Evolutionary conservation across 2,888 invertebrate species (phyloP).

Genomic region (Himalopsyche kuldschensis): DNA sequence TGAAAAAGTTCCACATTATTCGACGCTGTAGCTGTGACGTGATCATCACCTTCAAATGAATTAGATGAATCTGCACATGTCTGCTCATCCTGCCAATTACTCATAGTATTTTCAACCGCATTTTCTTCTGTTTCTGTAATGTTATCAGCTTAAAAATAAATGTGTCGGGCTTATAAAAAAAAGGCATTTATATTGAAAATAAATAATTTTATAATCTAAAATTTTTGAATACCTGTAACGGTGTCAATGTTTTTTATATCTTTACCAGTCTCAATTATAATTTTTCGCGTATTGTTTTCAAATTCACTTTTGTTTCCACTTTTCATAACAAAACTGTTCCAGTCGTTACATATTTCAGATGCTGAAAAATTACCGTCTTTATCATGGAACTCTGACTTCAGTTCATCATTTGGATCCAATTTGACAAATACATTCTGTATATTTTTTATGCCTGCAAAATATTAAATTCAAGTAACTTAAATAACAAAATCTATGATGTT

Average conservation of each 20-base stretch:
- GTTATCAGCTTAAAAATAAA: not conserved
- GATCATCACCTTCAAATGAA: not conserved
- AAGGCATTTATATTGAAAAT: no score
- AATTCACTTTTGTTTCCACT: not conserved
- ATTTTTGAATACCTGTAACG: no score
- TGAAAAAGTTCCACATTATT: not conserved
- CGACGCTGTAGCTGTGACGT: not conserved
- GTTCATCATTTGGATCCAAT: not conserved
- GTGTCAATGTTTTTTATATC: no score
- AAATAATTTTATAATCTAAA: no score
- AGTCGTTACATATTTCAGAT: not conserved
- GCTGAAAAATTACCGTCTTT: not conserved
- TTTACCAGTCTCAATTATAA: no score
- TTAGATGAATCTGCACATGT: not conserved
- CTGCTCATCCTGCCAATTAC: not conserved
- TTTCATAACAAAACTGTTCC: not conserved
- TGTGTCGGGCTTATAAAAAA: no score
- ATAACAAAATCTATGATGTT: no score
- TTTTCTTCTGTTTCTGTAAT: not conserved
- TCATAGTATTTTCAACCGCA: not conserved
- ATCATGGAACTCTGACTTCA: not conserved
- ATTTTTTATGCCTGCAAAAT: not conserved
- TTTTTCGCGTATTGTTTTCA: not conserved
- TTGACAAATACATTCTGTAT: not conserved
- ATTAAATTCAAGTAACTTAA: not conserved